Base-by-base conservation (phyloP, 2,888 invertebrate genomes). In the Conomelus anceps region DNA sequence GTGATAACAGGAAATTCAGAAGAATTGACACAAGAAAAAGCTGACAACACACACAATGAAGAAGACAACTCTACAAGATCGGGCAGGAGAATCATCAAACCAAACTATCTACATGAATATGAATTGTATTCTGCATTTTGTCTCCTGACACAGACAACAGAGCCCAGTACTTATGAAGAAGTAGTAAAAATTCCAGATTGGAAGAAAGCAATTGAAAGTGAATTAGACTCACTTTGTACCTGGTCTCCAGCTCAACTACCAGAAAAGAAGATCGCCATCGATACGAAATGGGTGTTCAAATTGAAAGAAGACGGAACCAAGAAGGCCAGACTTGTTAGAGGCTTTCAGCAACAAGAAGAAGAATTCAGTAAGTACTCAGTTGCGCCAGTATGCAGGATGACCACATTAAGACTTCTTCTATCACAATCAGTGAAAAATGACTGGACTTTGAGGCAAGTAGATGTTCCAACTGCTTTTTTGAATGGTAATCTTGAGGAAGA, bases 271-370 rank as follows among this genome's bases (percentile, higher is more conserved):
- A 89, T 86, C 20, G 87, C 89, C 22, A 90, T 90, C 11, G 89
- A 90, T 26, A 89, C 90, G 11, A 89, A 86, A 22, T 91, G 90
- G 90, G 88, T 90, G 22, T 91, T 90, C 87, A 86, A 85, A 41
- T 88, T 85, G 6, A 90, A 90, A 89, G 89, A 88, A 24, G 90
- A 91, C 84, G 89, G 89, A 0, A 63, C 89, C 4, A 89, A 89
- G 24, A 91, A 90, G 41, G 91, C 90, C 0, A 29, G 91, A 23
- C 88, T 91, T 3, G 90, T 91, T 13, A 89, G 89, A 86, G 90
- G 90, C 23, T 91, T 90, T 88, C 89, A 89, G 34, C 85, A 89
- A 34, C 86, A 89, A 86, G 41, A 63, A 41, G 85, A 23, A 3
- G 85, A 85, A 85, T 85, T 22, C 23, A 24, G 84, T 88, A 84